These are phyloP conservation scores for Rhineura floridana DNA, from an alignment of 2,113 vertebrate species.

Conservation along the genomic window DNA sequence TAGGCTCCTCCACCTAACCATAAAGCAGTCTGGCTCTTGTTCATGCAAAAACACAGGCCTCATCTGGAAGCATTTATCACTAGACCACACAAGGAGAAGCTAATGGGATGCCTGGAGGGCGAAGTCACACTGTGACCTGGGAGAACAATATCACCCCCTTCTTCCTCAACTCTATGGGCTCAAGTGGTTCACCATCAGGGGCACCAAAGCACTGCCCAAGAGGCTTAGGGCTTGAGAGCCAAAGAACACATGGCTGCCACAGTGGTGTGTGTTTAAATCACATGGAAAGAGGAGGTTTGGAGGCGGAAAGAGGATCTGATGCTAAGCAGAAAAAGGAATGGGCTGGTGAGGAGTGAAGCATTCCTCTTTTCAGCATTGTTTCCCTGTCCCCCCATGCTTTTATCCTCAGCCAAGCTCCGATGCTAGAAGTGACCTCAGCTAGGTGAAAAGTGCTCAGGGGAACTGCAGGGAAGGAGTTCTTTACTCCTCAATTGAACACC, in stretches of 20 bases:
- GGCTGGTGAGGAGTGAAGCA: not conserved
- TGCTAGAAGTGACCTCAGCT: not conserved
- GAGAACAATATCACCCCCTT: not conserved
- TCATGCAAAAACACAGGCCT: not conserved
- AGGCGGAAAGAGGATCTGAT: not conserved
- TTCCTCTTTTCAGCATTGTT: not conserved
- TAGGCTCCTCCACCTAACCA: too few species aligned
- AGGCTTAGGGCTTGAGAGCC: too few species aligned
- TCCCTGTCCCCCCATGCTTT: not conserved
- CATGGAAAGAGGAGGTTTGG: not conserved
- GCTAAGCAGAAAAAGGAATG: not conserved
- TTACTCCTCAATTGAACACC: not conserved
- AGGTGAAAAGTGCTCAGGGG: not conserved
- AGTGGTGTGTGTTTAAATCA: not conserved
- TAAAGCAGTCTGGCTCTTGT: not conserved
- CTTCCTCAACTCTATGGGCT: not conserved
- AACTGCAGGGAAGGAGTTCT: not conserved
- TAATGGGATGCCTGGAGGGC: not conserved
- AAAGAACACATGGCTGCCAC: too few species aligned
- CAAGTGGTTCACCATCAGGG: not conserved
- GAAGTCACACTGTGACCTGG: not conserved
- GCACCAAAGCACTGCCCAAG: too few species aligned
- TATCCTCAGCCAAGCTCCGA: not conserved
- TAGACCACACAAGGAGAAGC: not conserved
- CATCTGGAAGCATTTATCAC: too few species aligned